Percentiles rank a stretch among this genome's conserved stretches.
Evolutionary conservation across 2,113 vertebrate genomes (phyloP).

Genomic region (Todiramphus saurophagus): DNA sequence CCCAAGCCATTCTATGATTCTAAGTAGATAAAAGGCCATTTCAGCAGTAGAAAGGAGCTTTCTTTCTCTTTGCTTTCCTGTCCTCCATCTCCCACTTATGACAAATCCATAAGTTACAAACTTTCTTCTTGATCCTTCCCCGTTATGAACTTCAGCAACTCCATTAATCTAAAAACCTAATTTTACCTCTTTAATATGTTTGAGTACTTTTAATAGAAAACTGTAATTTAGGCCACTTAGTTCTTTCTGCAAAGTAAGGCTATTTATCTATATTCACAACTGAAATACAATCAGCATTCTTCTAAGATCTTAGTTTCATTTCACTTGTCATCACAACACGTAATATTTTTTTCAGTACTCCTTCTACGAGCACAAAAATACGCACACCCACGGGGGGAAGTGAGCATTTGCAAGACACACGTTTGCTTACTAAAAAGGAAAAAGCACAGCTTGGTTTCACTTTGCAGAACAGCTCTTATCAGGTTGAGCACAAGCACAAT

Average conservation of each 20-base stretch:
- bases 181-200: slow-evolving; percentile 8
- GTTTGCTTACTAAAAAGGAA: background rate
- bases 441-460: background rate
- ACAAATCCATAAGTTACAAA: background rate
- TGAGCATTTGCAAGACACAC: background rate
- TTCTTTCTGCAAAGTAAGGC: slow-evolving; percentile 13
- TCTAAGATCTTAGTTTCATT: background rate
- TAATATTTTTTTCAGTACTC: background rate
- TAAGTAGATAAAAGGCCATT: background rate
- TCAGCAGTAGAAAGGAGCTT: background rate
- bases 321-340: slow-evolving; percentile 2
- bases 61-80: background rate
- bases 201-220: slow-evolving; percentile 55
- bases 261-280: background rate
- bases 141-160: background rate
- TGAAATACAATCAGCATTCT: background rate
- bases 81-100: background rate
- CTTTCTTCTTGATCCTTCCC: background rate
- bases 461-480: background rate
- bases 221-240: slow-evolving; percentile 30
- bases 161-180: background rate
- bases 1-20: no score
- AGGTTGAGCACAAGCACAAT: background rate
- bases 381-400: background rate
- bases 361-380: background rate